These are phyloP conservation scores for Drosophila rufa DNA, from an alignment of 1,140 invertebrate species.

Conservation along the genomic window DNA sequence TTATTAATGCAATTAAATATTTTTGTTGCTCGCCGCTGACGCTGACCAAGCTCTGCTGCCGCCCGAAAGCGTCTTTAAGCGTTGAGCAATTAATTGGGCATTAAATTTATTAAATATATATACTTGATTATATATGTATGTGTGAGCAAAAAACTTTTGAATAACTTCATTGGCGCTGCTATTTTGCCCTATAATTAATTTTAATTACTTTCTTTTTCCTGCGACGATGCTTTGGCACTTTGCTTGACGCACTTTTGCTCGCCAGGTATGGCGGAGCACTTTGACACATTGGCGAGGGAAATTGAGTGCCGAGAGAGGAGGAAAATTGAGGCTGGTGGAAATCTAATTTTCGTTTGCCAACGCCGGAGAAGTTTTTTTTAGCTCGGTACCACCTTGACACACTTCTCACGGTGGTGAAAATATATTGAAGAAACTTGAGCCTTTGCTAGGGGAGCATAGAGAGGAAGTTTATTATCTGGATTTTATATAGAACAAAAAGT, in stretches of 20 bases:
- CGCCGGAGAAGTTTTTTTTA: constrained; percentile 8
- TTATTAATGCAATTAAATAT: constrained; percentile 56
- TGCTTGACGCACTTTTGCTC: constrained; percentile 16
- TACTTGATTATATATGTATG: background rate
- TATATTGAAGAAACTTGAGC: constrained; percentile 22
- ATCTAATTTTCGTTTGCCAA: constrained; percentile 42
- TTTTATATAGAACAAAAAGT: background rate
- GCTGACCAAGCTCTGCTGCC: constrained; percentile 30
- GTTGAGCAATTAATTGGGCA: constrained; percentile 45
- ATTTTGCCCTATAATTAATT: constrained; percentile 57
- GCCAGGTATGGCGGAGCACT: constrained; percentile 32
- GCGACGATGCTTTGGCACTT: constrained; percentile 12
- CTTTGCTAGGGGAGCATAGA: background rate
- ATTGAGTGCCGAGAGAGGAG: constrained; percentile 15
- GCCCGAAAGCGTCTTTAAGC: constrained; percentile 32
- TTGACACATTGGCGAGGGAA: constrained; percentile 35
- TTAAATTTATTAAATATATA: constrained; percentile 32
- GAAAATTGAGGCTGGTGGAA: constrained; percentile 16
- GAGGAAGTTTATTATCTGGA: constrained; percentile 15
- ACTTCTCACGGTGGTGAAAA: constrained; percentile 14
- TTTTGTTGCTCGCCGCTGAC: constrained; percentile 10
- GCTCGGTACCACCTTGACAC: constrained; percentile 32
- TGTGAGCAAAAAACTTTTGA: constrained; percentile 4
- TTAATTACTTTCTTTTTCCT: constrained; percentile 52
- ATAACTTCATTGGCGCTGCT: constrained; percentile 44